These are phyloP conservation scores for Sus cebifrons DNA, from an alignment of 2,797 vertebrate genomes.

Conservation along the genomic window DNA sequence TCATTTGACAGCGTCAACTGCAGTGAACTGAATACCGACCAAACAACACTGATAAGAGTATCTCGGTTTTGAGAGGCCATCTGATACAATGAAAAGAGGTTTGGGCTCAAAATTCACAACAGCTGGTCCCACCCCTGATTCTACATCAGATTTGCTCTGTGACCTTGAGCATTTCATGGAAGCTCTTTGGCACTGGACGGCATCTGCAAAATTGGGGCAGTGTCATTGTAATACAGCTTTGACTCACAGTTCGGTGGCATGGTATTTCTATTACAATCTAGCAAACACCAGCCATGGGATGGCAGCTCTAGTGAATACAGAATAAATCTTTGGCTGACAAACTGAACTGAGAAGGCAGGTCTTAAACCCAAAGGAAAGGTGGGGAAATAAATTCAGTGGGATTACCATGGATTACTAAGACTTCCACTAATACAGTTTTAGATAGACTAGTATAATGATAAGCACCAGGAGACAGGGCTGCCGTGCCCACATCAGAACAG, in stretches of 20 bases:
- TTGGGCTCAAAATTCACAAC: constrained; percentile 77
- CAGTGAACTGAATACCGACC: constrained; percentile 62
- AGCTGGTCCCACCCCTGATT: constrained; percentile 68
- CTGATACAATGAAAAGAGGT: constrained; percentile 76
- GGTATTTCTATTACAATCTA: constrained; percentile 79
- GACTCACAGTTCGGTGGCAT: constrained; percentile 60
- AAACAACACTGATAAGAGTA: constrained; percentile 72
- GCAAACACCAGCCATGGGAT: constrained; percentile 60
- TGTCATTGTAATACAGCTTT: constrained; percentile 71
- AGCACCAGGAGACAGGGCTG: constrained; percentile 68
- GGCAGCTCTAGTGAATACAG: constrained; percentile 64
- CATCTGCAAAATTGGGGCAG: constrained; percentile 82
- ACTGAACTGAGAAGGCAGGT: constrained; percentile 51
- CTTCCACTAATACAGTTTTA: constrained; percentile 67
- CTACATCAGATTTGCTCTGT: constrained; percentile 75
- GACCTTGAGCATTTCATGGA: constrained; percentile 83
- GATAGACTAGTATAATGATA: constrained; percentile 65
- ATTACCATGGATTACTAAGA: constrained; percentile 60
- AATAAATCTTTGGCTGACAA: constrained; percentile 74
- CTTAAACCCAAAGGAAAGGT: constrained; percentile 59
- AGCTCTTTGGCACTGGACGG: constrained; percentile 76
- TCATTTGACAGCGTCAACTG: constrained; percentile 77
- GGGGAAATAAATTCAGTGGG: constrained; percentile 65
- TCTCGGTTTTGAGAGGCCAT: constrained; percentile 75
- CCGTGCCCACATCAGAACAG: constrained; percentile 28